A percentile compares a stretch with the other conserved stretches of the same genome.
These are phyloP conservation scores for Zapornia atra DNA, from an alignment of 2,113 vertebrate species.

Conservation along the genomic window DNA sequence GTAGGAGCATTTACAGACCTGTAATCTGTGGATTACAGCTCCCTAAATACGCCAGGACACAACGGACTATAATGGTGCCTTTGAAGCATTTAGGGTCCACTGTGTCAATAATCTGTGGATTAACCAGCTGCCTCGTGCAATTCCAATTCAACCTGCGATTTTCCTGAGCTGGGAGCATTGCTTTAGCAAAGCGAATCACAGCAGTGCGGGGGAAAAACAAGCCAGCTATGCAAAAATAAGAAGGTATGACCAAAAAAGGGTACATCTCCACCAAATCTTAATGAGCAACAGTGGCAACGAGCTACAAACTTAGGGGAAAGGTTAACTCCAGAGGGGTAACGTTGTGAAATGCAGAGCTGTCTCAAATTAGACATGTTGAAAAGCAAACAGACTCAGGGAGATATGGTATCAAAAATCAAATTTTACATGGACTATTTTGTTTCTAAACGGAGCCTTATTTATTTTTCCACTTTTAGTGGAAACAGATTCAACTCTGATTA, in stretches of 20 bases:
- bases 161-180: background rate
- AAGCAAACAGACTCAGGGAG: conserved; percentile 9
- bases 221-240: background rate
- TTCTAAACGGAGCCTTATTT: conserved; percentile 19
- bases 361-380: conserved; percentile 29
- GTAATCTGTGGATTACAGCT: background rate
- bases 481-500: background rate
- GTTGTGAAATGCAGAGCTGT: background rate
- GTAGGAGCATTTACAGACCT: background rate
- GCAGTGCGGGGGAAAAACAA: background rate
- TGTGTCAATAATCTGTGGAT: conserved; percentile 6
- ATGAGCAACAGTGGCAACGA: background rate
- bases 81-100: conserved; percentile 4
- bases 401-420: background rate
- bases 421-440: conserved; percentile 3
- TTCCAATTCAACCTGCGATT: background rate
- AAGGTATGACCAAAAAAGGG: background rate
- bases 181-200: conserved; percentile 24
- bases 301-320: background rate
- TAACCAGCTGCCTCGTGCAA: background rate
- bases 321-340: background rate
- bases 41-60: background rate
- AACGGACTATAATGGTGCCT: background rate
- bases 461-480: conserved; percentile 31
- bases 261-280: conserved; percentile 12